Evolutionary conservation across 2,113 vertebrate species (phyloP).

Genomic region (Pipa parva): DNA sequence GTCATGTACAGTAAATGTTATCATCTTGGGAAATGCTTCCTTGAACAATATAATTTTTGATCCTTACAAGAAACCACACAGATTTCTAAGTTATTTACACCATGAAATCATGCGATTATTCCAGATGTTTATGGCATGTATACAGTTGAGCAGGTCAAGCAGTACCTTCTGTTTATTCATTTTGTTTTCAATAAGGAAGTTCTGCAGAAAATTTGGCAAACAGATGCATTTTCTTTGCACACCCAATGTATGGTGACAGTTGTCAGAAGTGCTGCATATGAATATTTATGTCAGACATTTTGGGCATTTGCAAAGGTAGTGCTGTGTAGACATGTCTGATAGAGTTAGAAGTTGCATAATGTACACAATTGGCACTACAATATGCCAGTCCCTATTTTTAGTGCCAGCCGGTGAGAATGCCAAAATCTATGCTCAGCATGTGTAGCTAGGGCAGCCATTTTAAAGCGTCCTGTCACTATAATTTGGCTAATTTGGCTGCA

Average conservation of each 20-base stretch:
- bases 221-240: constrained; percentile 26
- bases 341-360: no score
- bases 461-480: no score
- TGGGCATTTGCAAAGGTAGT: no score
- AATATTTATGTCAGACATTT: no score
- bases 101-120: constrained; percentile 45
- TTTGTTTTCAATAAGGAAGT: constrained; percentile 47
- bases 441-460: no score
- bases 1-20: constrained; percentile 27
- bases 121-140: constrained; percentile 49
- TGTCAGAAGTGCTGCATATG: no score
- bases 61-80: constrained; percentile 39
- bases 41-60: constrained; percentile 36
- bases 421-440: no score
- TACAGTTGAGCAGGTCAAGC: constrained; percentile 43
- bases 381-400: no score
- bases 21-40: constrained; percentile 31
- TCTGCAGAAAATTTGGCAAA: constrained; percentile 41
- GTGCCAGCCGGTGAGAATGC: no score
- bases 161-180: constrained; percentile 48
- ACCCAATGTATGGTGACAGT: background rate
- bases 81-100: constrained; percentile 43
- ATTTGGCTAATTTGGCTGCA: no score
- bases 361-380: no score
- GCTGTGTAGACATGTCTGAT: no score